Base-by-base conservation (phyloP, 2,113 vertebrate species). In the Pangasianodon gigas region DNA sequence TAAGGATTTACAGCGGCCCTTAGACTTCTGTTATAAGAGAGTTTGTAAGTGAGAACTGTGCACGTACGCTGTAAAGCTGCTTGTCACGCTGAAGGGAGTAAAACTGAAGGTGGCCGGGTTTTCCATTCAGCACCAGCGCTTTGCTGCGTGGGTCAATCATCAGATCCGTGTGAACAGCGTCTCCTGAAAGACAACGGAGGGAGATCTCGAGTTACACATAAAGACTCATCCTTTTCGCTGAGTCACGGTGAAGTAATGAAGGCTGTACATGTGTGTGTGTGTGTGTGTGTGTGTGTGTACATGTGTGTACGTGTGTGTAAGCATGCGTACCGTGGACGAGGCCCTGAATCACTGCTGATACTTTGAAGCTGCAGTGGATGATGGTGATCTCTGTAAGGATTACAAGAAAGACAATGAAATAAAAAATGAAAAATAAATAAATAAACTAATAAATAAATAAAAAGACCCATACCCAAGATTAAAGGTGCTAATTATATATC, bases 51-150 rank as follows among this genome's bases (percentile, higher is more conserved):
- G 32, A 56, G 19, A 41, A 21, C 3, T 1, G 6, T 46, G 6
- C 6, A 41, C 98, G 97, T 96, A 99, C 98, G 86, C 97, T 98
- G 93, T 97, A 99, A 21, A 99, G 93, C 67, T 98, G 98, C 9
- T 97, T 97, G 93, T 99, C 98, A 92, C 93, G 96, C 56, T 97
- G 97, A 41, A 99, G 96, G 44, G 96, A 98, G 90, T 98, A 99
- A 93, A 99, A 99, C 94, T 99, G 98, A 91, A 99, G 92, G 90
- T 99, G 98, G n/a, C 98, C 98, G 0, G 98, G 98, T 91, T 98
- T 98, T 37, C 98, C 98, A 24, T 99, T 99, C 88, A 99, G 94
- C 89, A 99, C 98, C 94, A 99, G 93, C 88, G 98, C 96, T 94
- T 96, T 98, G 87, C 96, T 99, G 94, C 95, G 97, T 24, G 98